These are phyloP conservation scores for Dorcus hopei DNA, from an alignment of 2,888 invertebrate species.

Conservation along the genomic window DNA sequence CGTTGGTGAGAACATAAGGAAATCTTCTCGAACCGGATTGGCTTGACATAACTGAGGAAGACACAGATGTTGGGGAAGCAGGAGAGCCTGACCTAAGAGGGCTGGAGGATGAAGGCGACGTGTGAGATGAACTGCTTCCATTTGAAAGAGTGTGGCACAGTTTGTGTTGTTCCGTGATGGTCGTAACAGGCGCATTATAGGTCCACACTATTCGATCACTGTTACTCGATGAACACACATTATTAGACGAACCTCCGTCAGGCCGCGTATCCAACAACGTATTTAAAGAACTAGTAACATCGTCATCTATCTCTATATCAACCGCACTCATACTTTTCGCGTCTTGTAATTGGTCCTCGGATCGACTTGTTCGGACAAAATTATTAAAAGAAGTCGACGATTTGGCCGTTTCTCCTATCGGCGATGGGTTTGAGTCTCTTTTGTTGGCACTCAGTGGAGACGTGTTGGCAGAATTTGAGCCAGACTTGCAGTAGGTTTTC, in stretches of 20 bases:
- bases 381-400: slow-evolving; percentile 28
- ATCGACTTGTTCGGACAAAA: slow-evolving; percentile 83
- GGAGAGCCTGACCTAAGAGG: slow-evolving; percentile 65
- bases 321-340: slow-evolving; percentile 78
- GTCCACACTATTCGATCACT: slow-evolving; percentile 82
- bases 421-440: slow-evolving; percentile 44
- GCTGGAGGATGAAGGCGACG: slow-evolving; percentile 72
- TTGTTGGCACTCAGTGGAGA: slow-evolving; percentile 56
- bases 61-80: slow-evolving; percentile 78
- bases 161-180: slow-evolving; percentile 54
- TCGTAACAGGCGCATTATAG: slow-evolving; percentile 80
- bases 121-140: slow-evolving; percentile 58
- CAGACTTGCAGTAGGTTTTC: slow-evolving; percentile 40
- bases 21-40: slow-evolving; percentile 65
- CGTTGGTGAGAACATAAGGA: slow-evolving; percentile 51
- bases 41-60: slow-evolving; percentile 83
- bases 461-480: slow-evolving; percentile 54
- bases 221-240: slow-evolving; percentile 49
- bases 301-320: slow-evolving; percentile 89
- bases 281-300: slow-evolving; percentile 89
- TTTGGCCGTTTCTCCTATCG: slow-evolving; percentile 27
- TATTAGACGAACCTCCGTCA: slow-evolving; percentile 35
- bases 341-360: slow-evolving; percentile 87
- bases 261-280: slow-evolving; percentile 72
- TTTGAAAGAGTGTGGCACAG: slow-evolving; percentile 59